Base-by-base conservation (phyloP, 2,888 invertebrate genomes). In the Elmis aenea region DNA sequence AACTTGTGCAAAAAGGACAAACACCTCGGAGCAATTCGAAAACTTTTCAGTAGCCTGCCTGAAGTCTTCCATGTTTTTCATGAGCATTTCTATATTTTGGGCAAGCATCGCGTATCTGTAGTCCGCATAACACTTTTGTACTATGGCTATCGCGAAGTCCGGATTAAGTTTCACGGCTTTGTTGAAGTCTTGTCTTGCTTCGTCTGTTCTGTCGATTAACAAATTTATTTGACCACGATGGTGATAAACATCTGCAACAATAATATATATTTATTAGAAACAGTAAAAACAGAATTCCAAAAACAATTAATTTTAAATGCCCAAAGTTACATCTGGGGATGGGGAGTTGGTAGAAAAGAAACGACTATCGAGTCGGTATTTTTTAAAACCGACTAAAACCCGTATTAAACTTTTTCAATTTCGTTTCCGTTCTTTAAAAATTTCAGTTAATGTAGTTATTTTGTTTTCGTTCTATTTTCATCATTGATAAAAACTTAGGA, bases 71-170 rank as follows among this genome's bases (percentile, higher is more conserved):
- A 87, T 74, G 1, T 84, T 83, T 52, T 76, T 72, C 52, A 78
- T 72, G 30, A 86, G 61, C 26, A 79, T 71, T 46, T 71, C 72
- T 38, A 76, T 69, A 62, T 66, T 58, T 46, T 63, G 61, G 1
- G 49, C 45, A 36, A 61, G 52, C 48, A 65, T 49, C 1, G 67
- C 66, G 36, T 60, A 57, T 36, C 64, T 78, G 61, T 91, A 93
- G 62, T 90, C 86, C 18, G 85, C 84, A 67, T 91, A 94, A 59
- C 88, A 87, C 67, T 90, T 92, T 65, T 95, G 95, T 32, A 90
- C 88, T 51, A 79, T 83, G 2, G 90, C 88, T 59, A 92, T 81
- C 2, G 88, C 83, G 63, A 90, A 91, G 46, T 85, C 70, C 2
- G 93, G 89, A 57, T 88, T 86, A 13, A 93, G 68, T 51, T 81